Percentiles rank a stretch among this genome's conserved stretches.
These are phyloP conservation scores for Taeniopygia guttata DNA, from an alignment of 2,797 vertebrate genomes.

Conservation along the genomic window DNA sequence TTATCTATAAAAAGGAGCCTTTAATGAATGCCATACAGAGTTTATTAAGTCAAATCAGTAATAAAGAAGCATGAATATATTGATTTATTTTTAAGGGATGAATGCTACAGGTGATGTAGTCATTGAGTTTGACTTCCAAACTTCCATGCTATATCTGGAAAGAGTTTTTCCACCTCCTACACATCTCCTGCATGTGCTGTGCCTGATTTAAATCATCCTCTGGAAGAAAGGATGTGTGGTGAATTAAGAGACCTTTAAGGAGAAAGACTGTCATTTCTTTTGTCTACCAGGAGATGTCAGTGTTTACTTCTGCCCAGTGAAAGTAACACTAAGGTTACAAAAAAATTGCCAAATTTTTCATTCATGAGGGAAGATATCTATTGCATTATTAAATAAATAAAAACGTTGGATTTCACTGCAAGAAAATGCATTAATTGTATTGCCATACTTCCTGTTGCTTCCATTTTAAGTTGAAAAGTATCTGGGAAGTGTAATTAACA, in stretches of 20 bases:
- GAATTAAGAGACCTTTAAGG: not conserved
- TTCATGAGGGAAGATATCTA: constrained; percentile 18
- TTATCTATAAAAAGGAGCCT: not conserved
- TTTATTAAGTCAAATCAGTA: not conserved
- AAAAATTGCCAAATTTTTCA: constrained; percentile 20
- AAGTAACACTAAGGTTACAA: constrained; percentile 28
- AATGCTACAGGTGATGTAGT: not conserved
- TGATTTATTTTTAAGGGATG: not conserved
- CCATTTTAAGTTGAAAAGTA: constrained; percentile 50
- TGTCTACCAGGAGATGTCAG: constrained; percentile 66
- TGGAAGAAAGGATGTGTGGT: not conserved
- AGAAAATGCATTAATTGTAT: constrained; percentile 51
- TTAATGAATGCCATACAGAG: not conserved
- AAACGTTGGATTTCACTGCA: not conserved
- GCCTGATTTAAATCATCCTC: not conserved
- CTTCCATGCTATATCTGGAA: not conserved
- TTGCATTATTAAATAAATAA: constrained; percentile 12
- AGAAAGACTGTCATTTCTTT: not conserved
- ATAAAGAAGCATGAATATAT: not conserved
- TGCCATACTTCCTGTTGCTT: constrained; percentile 19
- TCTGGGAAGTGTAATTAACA: constrained; percentile 44
- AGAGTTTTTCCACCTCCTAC: not conserved
- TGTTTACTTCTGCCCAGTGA: constrained; percentile 49
- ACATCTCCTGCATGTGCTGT: not conserved
- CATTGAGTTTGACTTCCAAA: not conserved